Evolutionary conservation across 2,888 invertebrate species (phyloP).

Genomic region (Microctonus aethiopoides): DNA sequence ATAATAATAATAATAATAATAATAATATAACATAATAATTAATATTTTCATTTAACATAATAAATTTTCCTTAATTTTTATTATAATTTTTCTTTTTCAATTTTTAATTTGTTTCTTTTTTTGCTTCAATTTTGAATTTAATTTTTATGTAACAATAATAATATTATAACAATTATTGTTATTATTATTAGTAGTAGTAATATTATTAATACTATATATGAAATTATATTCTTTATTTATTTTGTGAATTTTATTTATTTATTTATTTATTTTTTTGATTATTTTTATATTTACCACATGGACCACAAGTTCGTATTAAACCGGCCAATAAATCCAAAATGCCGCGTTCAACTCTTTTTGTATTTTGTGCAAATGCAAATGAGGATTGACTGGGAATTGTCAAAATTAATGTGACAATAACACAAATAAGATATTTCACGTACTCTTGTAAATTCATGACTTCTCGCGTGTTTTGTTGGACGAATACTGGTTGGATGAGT

Average conservation of each 20-base stretch:
- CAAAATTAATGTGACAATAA: slow-evolving; percentile 27
- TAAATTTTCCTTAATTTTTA: too few relatives aligned
- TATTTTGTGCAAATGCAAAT: background rate
- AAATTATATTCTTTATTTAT: too few relatives aligned
- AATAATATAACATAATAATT: too few relatives aligned
- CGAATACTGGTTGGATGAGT: slow-evolving; percentile 29
- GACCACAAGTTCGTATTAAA: slow-evolving; percentile 56
- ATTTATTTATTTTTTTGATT: background rate
- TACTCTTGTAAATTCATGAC: slow-evolving; percentile 58
- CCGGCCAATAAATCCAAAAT: slow-evolving; percentile 57
- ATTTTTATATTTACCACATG: slow-evolving; percentile 53
- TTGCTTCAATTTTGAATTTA: too few relatives aligned
- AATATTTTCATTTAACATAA: too few relatives aligned
- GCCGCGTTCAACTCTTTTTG: slow-evolving; percentile 48
- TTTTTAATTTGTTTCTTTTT: too few relatives aligned
- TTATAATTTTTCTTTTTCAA: too few relatives aligned
- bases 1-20: background rate
- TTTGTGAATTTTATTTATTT: too few relatives aligned
- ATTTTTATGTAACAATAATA: too few relatives aligned
- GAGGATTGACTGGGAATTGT: background rate
- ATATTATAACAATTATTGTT: too few relatives aligned
- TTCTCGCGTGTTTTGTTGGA: slow-evolving; percentile 48
- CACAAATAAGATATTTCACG: slow-evolving; percentile 55
- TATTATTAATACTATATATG: background rate
- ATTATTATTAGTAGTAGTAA: background rate